Conservation (phyloP, 2,797 vertebrate genomes). For the Sebastes hubbsi region DNA sequence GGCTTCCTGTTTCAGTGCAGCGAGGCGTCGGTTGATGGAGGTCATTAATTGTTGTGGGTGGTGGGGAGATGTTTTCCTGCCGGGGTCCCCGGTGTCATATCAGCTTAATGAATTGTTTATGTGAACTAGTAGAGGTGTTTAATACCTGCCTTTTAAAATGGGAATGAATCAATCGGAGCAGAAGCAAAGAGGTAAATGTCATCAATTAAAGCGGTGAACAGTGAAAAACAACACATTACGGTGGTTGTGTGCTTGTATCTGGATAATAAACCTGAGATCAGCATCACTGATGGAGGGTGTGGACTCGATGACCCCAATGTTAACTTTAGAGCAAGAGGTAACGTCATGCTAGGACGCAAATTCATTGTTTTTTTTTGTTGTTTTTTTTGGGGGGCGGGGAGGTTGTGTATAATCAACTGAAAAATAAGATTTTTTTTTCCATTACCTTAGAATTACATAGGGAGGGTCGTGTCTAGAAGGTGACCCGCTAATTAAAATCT, state of each 20-base stretch:
- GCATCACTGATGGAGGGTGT: not conserved
- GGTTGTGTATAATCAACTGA: too few relatives aligned
- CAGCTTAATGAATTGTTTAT: constrained; percentile 70
- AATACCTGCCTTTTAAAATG: constrained; percentile 64
- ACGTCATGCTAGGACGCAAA: not conserved
- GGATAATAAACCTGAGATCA: not conserved
- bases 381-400: too few relatives aligned
- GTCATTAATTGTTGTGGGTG: constrained; percentile 62
- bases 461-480: too few relatives aligned
- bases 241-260: constrained; percentile 1
- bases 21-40: constrained; percentile 39
- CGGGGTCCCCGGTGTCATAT: constrained; percentile 57
- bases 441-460: too few relatives aligned
- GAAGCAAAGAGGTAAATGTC: constrained; percentile 51
- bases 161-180: constrained; percentile 45
- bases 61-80: constrained; percentile 53
- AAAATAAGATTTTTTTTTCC: too few relatives aligned
- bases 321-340: not conserved
- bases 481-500: too few relatives aligned
- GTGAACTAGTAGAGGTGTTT: constrained; percentile 61
- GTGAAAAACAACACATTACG: constrained; percentile 35
- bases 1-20: constrained; percentile 27
- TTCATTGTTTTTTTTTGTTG: too few relatives aligned
- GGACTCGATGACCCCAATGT: not conserved
- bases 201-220: constrained; percentile 49